phyloP scores from a whole-genome alignment of 2,888 invertebrate species.

The Trisateles emortualis region DNA sequence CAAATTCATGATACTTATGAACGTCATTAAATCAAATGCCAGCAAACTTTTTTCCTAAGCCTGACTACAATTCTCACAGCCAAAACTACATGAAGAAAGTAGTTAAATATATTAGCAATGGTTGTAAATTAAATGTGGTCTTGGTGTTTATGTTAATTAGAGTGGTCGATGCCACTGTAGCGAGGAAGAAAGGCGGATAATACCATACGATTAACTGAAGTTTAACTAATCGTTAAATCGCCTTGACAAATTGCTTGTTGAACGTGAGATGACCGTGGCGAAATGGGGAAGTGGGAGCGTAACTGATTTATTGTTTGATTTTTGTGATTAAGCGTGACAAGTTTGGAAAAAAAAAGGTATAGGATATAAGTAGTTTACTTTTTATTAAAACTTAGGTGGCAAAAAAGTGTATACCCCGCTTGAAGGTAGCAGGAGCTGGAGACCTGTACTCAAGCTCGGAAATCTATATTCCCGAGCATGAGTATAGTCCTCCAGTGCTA shows the following conservation, averaged over 20 bases:
- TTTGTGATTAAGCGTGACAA: not conserved
- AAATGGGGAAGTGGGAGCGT: not conserved
- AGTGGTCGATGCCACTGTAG: conserved; percentile 73
- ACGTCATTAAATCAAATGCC: too few relatives aligned
- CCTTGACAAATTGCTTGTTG: conserved; percentile 23
- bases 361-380: too few relatives aligned
- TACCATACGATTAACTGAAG: conserved; percentile 29
- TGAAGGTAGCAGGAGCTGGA: too few relatives aligned
- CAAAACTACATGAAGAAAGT: conserved; percentile 39
- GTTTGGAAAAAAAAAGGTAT: conserved; percentile 12
- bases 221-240: conserved; percentile 40
- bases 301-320: not conserved
- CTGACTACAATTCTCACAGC: conserved; percentile 15
- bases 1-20: too few relatives aligned
- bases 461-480: too few relatives aligned
- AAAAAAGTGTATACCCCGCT: too few relatives aligned
- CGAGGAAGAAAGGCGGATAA: conserved; percentile 47
- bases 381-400: too few relatives aligned
- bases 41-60: not conserved
- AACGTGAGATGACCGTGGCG: not conserved
- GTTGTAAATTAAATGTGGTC: conserved; percentile 67
- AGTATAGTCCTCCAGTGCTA: too few relatives aligned
- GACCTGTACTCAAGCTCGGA: too few relatives aligned
- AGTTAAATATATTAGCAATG: conserved; percentile 55
- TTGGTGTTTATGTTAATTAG: conserved; percentile 84